Evolutionary conservation across 2,888 invertebrate species (phyloP), one percentile per base, ranked within the genome.

Genomic region (Capitulum mitella): DNA sequence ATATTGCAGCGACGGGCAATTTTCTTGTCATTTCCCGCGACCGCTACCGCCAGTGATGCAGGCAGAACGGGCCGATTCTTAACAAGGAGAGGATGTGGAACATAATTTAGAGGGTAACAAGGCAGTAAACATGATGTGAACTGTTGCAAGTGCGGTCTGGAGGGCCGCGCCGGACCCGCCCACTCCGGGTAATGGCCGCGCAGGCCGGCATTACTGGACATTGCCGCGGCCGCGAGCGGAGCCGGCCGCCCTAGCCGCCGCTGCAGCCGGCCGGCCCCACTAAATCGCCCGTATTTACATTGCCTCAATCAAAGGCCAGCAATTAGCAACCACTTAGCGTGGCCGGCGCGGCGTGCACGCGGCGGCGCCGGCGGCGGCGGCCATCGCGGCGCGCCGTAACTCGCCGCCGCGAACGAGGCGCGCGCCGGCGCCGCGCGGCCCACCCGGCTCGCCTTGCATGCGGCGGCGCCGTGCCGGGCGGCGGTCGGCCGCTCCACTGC

Each of bases 121-220:
- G 64, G 34, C 64, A 64, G 64, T 64, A 64, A 64, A 64, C 64
- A 64, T 64, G 64, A 29, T 64, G 64, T 64, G 64, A 64, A 64
- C 64, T 64, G 64, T 64, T 64, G 64, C 64, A 64, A 19, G n/a
- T 16, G 64, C 64, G 34, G 34, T 12, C 10, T 14, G 16, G 34
- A 32, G 64, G 34, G 19, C 51, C 64, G 32, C 64, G 32, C 32
- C 61, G 61, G 29, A 12, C 64, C 51, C 64, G 64, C 64, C 64
- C 34, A 32, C 64, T 19, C 34, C 19, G 14, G 14, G 64, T 10
- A 64, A 34, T 29, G 64, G 34, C 64, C 34, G 6, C 14, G 5
- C 5, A 14, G 34, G 14, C 64, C 64, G 64, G 64, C 16, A 32
- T 32, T 64, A 32, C 32, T 3, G 64, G 19, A 64, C 61, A 61